Conservation (phyloP, 2,888 invertebrate species). For the Blastobasis lacticolella region DNA sequence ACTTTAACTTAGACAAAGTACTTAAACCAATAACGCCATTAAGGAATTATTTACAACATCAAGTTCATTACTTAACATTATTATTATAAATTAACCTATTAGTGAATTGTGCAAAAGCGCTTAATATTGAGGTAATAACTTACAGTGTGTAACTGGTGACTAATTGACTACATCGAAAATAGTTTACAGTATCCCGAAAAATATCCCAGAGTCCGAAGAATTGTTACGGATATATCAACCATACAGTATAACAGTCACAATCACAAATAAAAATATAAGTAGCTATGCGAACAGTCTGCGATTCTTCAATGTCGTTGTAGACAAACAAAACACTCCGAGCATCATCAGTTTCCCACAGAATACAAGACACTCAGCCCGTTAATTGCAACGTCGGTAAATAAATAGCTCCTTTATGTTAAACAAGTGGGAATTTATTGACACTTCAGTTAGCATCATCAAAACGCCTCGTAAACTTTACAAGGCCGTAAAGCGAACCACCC, state of each 20-base stretch:
- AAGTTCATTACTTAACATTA: no score
- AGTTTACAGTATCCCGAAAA: constrained; percentile 34
- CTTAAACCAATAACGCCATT: no score
- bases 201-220: constrained; percentile 51
- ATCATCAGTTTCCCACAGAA: no score
- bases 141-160: constrained; percentile 70
- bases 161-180: constrained; percentile 54
- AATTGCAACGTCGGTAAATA: constrained; percentile 12
- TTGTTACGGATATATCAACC: constrained; percentile 50
- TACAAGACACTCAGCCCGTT: no score
- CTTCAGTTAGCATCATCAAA: constrained; percentile 49
- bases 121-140: constrained; percentile 69
- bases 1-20: no score
- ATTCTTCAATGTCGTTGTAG: no score
- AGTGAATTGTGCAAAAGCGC: constrained; percentile 71
- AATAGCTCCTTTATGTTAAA: constrained; percentile 47
- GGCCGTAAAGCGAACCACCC: constrained; percentile 48
- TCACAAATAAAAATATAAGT: no score
- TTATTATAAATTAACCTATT: constrained; percentile 24
- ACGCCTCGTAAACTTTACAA: constrained; percentile 55
- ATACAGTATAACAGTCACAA: neutral
- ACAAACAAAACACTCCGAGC: no score
- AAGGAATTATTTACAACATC: no score
- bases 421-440: constrained; percentile 62
- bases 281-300: no score